Percentiles rank a stretch among this genome's conserved stretches.
Evolutionary conservation across 2,113 vertebrate genomes (phyloP).

Genomic region (Epinephelus fuscoguttatus): DNA sequence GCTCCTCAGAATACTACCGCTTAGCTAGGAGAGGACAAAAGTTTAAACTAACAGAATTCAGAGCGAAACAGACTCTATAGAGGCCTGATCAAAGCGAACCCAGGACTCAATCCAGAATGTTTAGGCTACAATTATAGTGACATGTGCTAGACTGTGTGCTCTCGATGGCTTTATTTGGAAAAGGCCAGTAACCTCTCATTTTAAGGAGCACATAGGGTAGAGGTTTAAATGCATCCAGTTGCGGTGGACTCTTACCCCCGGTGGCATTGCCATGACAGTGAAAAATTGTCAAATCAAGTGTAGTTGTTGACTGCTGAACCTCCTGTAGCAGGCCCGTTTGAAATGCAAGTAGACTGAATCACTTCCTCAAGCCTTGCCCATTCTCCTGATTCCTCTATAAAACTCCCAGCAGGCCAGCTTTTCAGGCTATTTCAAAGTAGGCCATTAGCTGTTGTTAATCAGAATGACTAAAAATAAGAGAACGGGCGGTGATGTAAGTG

Average conservation of each 20-base stretch:
- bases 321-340: conserved; percentile 36
- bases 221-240: conserved; percentile 56
- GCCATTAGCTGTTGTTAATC: conserved; percentile 40
- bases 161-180: conserved; percentile 76
- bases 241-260: conserved; percentile 24
- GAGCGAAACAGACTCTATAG: conserved; percentile 58
- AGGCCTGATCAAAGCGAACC: conserved; percentile 73
- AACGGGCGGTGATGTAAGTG: conserved; percentile 19
- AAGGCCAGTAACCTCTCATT: conserved; percentile 67
- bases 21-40: conserved; percentile 75
- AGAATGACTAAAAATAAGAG: conserved; percentile 53
- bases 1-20: conserved; percentile 62
- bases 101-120: conserved; percentile 67
- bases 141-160: conserved; percentile 67
- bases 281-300: conserved; percentile 62
- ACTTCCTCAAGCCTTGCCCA: conserved; percentile 31
- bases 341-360: conserved; percentile 27
- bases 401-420: conserved; percentile 56
- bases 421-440: conserved; percentile 33
- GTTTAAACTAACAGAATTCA: conserved; percentile 81
- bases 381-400: conserved; percentile 41
- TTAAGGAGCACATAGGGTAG: conserved; percentile 57
- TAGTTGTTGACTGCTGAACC: conserved; percentile 43
- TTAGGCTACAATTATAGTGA: conserved; percentile 79
- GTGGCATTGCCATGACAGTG: conserved; percentile 48